Percentiles rank a stretch among this genome's conserved stretches.
Conservation (phyloP, 2,113 vertebrate genomes). For the Aegithalos caudatus region DNA sequence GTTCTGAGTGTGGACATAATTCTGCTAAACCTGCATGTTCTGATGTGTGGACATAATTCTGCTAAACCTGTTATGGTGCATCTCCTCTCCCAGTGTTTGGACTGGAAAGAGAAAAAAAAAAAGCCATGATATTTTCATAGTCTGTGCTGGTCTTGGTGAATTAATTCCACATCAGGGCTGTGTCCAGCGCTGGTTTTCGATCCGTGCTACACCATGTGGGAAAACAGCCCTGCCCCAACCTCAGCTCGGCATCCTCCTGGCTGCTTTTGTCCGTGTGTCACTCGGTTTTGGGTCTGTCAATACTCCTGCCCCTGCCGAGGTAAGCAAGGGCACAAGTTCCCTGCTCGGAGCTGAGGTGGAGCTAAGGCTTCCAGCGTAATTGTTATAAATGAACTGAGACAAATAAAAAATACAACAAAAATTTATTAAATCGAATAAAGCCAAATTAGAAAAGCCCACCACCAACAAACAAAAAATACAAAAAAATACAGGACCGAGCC, state of each 20-base stretch:
- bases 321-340: not conserved
- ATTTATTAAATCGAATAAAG: no score
- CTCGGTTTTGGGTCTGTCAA: not conserved
- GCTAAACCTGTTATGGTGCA: no score
- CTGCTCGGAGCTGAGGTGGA: not conserved
- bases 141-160: rapidly evolving
- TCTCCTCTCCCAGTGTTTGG: not conserved
- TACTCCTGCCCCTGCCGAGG: not conserved
- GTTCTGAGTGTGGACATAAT: rapidly evolving
- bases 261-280: not conserved
- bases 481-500: no score
- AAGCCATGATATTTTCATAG: rapidly evolving
- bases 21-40: not conserved
- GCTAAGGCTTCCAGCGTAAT: not conserved
- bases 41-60: no score
- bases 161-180: rapidly evolving
- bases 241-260: not conserved
- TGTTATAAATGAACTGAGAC: no score
- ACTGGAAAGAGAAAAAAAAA: not conserved
- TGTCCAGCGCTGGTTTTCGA: not conserved
- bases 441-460: no score
- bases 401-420: no score
- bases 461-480: no score
- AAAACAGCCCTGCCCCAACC: not conserved
- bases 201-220: rapidly evolving